These are phyloP conservation scores for Macrosiphum euphorbiae DNA, from an alignment of 2,888 invertebrate genomes.

Conservation along the genomic window DNA sequence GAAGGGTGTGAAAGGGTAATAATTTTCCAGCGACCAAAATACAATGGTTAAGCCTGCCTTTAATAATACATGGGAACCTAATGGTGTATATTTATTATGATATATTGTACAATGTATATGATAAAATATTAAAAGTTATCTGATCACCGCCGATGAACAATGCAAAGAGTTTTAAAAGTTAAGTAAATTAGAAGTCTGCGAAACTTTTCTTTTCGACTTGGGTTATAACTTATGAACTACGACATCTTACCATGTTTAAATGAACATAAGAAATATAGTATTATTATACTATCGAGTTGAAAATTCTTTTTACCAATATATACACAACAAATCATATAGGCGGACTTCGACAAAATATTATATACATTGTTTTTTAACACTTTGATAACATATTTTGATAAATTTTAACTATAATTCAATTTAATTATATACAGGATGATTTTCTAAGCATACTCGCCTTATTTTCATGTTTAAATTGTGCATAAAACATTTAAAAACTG, in stretches of 20 bases:
- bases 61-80: conserved; percentile 32
- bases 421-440: too few relatives aligned
- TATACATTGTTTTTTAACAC: neutral
- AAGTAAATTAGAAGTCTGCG: conserved; percentile 41
- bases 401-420: neutral
- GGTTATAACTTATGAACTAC: neutral
- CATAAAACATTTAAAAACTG: too few relatives aligned
- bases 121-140: conserved; percentile 46
- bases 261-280: neutral
- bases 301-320: neutral
- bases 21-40: conserved; percentile 40
- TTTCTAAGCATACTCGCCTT: too few relatives aligned
- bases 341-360: neutral
- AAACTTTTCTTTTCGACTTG: conserved; percentile 44
- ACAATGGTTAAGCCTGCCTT: neutral
- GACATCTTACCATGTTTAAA: neutral
- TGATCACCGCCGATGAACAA: conserved; percentile 10
- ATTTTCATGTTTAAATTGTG: too few relatives aligned
- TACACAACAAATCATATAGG: neutral
- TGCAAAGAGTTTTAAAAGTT: conserved; percentile 47
- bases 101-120: neutral
- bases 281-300: neutral
- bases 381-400: neutral
- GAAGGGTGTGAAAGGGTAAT: conserved; percentile 13
- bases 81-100: neutral